Conservation (phyloP, 1,140 invertebrate genomes). For the Drosophila mayri region DNA sequence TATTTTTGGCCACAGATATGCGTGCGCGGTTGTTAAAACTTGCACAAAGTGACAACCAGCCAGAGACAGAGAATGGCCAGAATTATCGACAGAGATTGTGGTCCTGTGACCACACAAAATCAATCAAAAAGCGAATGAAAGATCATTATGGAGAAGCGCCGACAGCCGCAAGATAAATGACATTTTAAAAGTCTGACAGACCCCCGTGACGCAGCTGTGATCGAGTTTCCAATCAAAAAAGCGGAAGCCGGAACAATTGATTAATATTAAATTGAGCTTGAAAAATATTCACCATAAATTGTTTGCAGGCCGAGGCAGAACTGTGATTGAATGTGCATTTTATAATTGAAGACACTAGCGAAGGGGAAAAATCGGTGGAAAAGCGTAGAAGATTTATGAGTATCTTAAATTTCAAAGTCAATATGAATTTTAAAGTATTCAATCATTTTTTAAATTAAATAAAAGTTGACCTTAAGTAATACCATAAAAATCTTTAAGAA, state of each 20-base stretch:
- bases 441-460: not conserved
- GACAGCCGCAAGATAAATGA: slow-evolving; percentile 64
- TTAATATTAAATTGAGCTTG: slow-evolving; percentile 33
- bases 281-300: slow-evolving; percentile 38
- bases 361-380: not conserved
- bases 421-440: not conserved
- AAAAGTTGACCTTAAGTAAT: not conserved
- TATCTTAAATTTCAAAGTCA: slow-evolving; percentile 1
- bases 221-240: slow-evolving; percentile 39
- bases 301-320: slow-evolving; percentile 6
- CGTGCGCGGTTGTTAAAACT: slow-evolving; percentile 50
- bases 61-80: not conserved
- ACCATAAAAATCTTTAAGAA: not conserved
- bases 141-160: slow-evolving; percentile 62
- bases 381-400: too few species aligned
- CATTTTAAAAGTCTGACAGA: slow-evolving; percentile 64
- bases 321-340: slow-evolving; percentile 23
- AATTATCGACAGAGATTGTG: slow-evolving; percentile 36
- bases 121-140: slow-evolving; percentile 62
- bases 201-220: slow-evolving; percentile 20
- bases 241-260: slow-evolving; percentile 30
- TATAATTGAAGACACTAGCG: slow-evolving; percentile 1
- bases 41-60: slow-evolving; percentile 15
- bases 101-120: slow-evolving; percentile 69
- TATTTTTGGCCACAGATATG: slow-evolving; percentile 58